A percentile compares a stretch with the other conserved stretches of the same genome.
Conservation (phyloP, 2,113 vertebrate genomes). For the Halichoeres trimaculatus region DNA sequence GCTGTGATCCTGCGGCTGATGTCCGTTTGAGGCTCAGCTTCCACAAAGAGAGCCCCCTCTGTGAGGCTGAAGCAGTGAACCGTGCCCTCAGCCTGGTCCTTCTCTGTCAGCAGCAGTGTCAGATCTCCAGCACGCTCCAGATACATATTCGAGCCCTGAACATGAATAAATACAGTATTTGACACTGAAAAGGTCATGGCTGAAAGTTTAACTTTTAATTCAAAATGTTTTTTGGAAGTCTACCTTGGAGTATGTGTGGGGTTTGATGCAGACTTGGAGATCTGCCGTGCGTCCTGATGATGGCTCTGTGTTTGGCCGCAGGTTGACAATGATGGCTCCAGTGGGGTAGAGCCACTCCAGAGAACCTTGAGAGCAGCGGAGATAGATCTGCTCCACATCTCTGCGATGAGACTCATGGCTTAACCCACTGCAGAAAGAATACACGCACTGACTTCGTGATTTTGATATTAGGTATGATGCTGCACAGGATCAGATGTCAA, state of each 20-base stretch:
- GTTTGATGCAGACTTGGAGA: slow-evolving; percentile 91
- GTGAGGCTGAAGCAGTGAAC: slow-evolving; percentile 88
- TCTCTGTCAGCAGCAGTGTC: slow-evolving; percentile 87
- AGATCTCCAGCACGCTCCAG: slow-evolving; percentile 92
- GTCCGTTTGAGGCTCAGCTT: slow-evolving; percentile 90
- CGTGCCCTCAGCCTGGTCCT: slow-evolving; percentile 75
- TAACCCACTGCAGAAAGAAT: slow-evolving; percentile 84
- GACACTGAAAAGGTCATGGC: neutral
- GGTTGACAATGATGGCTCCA: slow-evolving; percentile 92
- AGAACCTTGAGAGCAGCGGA: slow-evolving; percentile 91
- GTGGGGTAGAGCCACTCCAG: slow-evolving; percentile 98
- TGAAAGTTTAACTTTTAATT: neutral
- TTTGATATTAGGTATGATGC: neutral
- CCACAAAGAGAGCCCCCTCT: slow-evolving; percentile 91
- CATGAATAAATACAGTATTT: neutral
- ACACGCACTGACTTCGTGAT: neutral
- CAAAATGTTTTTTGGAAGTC: too few species aligned
- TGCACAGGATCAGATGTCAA: neutral
- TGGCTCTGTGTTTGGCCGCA: slow-evolving; percentile 88
- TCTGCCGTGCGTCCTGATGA: slow-evolving; percentile 67
- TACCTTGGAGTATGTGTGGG: slow-evolving; percentile 84
- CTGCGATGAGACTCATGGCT: slow-evolving; percentile 91
- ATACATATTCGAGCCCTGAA: slow-evolving; percentile 90
- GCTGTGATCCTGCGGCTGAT: slow-evolving; percentile 92
- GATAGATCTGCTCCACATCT: slow-evolving; percentile 97